Base-by-base conservation (phyloP, 2,113 vertebrate species). In the Acinonyx jubatus region DNA sequence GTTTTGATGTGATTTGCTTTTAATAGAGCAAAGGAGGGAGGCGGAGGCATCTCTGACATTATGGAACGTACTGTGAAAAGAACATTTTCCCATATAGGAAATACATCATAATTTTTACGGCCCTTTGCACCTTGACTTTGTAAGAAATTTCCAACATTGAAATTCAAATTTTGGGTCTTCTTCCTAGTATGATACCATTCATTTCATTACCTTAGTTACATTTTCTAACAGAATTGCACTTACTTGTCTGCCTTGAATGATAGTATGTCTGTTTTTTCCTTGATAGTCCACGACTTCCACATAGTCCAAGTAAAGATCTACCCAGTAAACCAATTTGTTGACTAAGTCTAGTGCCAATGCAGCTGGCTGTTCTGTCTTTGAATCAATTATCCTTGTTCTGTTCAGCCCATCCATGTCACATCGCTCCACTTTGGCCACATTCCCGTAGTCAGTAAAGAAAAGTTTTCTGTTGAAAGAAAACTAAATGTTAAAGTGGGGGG, bases 351-450 rank as follows among this genome's bases (percentile, higher is more conserved):
- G 95, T 13, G 99, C 99, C 95, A 99, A 98, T 92, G 99, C 99
- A 45, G 99, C 99, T 74, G 99, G 99, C 97, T 99, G 99, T 97
- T 99, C 99, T 68, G 99, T 99, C 96, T 99, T 99, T 15, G 99
- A 99, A 98, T 99, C 99, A 95, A 99, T 99, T 96, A 99, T 99
- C 88, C 99, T 98, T 2, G 99, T 99, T 97, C 99, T 99, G 98
- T 99, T 99, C 88, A 99, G 99, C 97, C 99, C 99, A 92, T 99
- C 99, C 99, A 99, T 99, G 99, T 99, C 99, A 98, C 99, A 99
- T 97, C 99, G 99, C 98, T 99, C 99, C 96, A 99, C 98, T 98
- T 99, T 99, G 98, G 99, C 99, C 91, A 99, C 96, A 9, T 99
- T 99, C 91, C 99, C 99, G 0, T 99, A 99, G 98, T 99, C 99